Base-by-base conservation (phyloP, 2,888 invertebrate genomes). In the Athripsodes cinereus region DNA sequence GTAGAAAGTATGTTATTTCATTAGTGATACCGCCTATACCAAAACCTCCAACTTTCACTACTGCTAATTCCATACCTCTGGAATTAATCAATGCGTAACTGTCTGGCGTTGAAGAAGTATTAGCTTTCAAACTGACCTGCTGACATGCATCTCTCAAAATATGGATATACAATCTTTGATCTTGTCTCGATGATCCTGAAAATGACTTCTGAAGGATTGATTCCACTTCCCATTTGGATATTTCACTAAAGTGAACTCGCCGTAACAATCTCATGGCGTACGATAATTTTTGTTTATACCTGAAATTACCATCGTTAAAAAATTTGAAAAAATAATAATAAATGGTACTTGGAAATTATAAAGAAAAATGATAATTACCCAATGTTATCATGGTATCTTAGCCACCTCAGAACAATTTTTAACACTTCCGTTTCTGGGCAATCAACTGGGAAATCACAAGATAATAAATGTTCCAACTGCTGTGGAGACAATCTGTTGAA, bases 21-120 rank as follows among this genome's bases (percentile, higher is more conserved):
- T 87, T 87, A 20, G 85, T 82, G 58, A 87, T 79, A 3, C 87
- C 85, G 63, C 78, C 78, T 48, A 81, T 76, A 47, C 83, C 82
- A 68, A 88, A 87, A 1, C 88, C 88, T 1, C 88, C 87, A 40
- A 86, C 80, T 70, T 85, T 85, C 16, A 87, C 76, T 21, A 88
- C 72, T 1, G 85, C 84, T 65, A 84, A 71, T 67, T 85, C 83
- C 82, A 86, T 86, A 47, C 87, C 87, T 49, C 87, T 71, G 2
- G 81, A 81, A 67, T 86, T 87, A 19, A 82, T 74, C 61, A 84
- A 71, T 51, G 66, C 67, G 62, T 66, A 63, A 21, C 65, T 60
- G 13, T 64, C 53, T 26, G 62, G 51, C 1, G 62, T 47, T n/a
- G 62, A 54, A 3, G 22, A 31, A 10, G 55, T 22, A 6, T 44